Conservation (phyloP, 2,113 vertebrate species). For the Stigmatopora argus region DNA sequence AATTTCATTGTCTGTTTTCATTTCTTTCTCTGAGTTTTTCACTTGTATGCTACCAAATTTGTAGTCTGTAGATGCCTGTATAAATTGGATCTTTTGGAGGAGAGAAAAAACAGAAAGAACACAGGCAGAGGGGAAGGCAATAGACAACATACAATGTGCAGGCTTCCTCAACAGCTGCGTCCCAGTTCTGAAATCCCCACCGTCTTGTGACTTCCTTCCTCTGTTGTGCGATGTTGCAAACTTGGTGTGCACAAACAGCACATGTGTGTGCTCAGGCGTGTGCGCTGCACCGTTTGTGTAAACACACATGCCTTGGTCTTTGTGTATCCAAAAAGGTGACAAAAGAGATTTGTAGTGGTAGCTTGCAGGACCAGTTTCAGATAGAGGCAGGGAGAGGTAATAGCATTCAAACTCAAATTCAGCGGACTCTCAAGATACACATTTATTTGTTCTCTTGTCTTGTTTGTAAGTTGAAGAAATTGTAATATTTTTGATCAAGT, state of each 20-base stretch:
- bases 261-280: constrained; percentile 11
- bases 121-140: constrained; percentile 34
- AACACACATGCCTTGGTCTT: constrained; percentile 49
- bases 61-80: constrained; percentile 36
- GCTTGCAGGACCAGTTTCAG: constrained; percentile 4
- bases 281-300: constrained; percentile 25
- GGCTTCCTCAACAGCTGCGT: constrained; percentile 73
- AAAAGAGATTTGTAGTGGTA: constrained; percentile 45
- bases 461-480: neutral
- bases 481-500: neutral
- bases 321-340: constrained; percentile 61
- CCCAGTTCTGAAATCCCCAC: constrained; percentile 70
- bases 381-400: neutral
- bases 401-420: neutral
- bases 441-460: neutral
- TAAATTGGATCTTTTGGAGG: constrained; percentile 39
- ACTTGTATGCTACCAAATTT: constrained; percentile 26
- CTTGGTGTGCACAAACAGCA: constrained; percentile 38
- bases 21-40: neutral
- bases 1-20: constrained; percentile 3
- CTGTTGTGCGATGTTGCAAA: constrained; percentile 57
- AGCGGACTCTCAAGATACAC: neutral
- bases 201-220: constrained; percentile 76
- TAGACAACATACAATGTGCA: constrained; percentile 56
- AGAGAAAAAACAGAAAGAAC: constrained; percentile 27